Base-by-base conservation (phyloP, 2,113 vertebrate species). In the Turdus rufiventris region DNA sequence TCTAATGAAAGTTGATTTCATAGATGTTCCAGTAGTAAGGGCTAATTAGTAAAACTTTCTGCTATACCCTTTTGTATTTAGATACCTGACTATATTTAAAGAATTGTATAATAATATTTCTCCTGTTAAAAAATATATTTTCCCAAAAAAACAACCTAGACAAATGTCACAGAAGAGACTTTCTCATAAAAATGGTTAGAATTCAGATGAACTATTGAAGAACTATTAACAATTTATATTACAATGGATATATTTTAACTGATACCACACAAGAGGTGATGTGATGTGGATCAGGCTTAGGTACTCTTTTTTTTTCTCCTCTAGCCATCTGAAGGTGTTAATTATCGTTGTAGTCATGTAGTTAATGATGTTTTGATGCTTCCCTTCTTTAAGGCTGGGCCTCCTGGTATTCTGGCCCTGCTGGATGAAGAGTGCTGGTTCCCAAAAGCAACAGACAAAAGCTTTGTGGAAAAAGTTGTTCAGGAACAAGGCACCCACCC, bases 351-450 rank as follows among this genome's bases (percentile, higher is more conserved):
- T 47, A 83, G 34, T 72, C 2, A 9, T 54, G 18, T 83, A 23
- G 29, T 63, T 93, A 91, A 53, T 65, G 33, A 48, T n/a, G 24
- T 81, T 91, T 88, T 81, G 40, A 62, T 81, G 19, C 92, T 50
- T 89, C 13, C 47, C 8, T 76, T 76, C 40, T 80, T 56, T 47
- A 95, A 99, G 99, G 98, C 99, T 77, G 99, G 98, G 36, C 99
- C 99, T 56, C 99, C 99, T 13, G 99, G 99, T 92, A 99, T 99
- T 89, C 96, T 99, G 75, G 99, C 99, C 57, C 97, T 99, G 78
- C 96, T 99, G 96, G 99, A 99, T 54, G 99, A 99, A 94, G 99
- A 99, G 91, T 99, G 99, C 96, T 99, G 99, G 99, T 99, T 99
- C 84, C 99, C 99, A 73, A 99, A 99, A 96, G 99, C 99, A 90